Base-by-base conservation (phyloP, 2,888 invertebrate species). In the Drosophila imparisetae region DNA sequence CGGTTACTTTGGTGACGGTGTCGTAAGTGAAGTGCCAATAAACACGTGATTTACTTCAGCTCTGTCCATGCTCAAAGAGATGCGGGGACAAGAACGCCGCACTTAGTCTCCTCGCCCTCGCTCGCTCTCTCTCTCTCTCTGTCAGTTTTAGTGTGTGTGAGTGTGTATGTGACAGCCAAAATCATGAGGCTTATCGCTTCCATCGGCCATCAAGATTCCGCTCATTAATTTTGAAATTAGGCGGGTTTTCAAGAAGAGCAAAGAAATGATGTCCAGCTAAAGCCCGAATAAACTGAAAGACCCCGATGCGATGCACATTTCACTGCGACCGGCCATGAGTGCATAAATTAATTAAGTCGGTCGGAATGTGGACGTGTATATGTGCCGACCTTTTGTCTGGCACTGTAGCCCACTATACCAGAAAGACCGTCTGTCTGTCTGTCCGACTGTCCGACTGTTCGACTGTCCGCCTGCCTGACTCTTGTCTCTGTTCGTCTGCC, bases 141-240 rank as follows among this genome's bases (percentile, higher is more conserved):
- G 30, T 30, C 1, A 32, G 32, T 32, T 32, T 32, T 32, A 32
- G 11, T 32, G 38, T 77, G 50, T 76, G 45, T 61, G 59, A 62
- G 57, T 69, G 65, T 86, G 72, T 84, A 66, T 78, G 84, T 72
- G 86, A 80, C 86, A 86, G 83, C 58, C 86, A 79, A 88, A 90
- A 83, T 90, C 86, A 88, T 89, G 83, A 80, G 74, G 75, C 85
- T 91, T 92, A 92, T 91, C 92, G 82, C 75, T 77, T 81, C 81
- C 84, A 92, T 92, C 92, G 91, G 90, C 91, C 91, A 91, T 92
- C 91, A 91, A 91, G 91, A 91, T 92, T 87, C 91, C 91, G 89
- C 84, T 91, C 91, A 92, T 91, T 91, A 92, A 91, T 91, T 91
- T 92, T 86, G 90, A 91, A 92, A 92, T 92, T 91, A 92, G 91